Evolutionary conservation across 2,113 vertebrate genomes (phyloP), one percentile per base, ranked within the genome.

Genomic region (Varanus salvator): DNA sequence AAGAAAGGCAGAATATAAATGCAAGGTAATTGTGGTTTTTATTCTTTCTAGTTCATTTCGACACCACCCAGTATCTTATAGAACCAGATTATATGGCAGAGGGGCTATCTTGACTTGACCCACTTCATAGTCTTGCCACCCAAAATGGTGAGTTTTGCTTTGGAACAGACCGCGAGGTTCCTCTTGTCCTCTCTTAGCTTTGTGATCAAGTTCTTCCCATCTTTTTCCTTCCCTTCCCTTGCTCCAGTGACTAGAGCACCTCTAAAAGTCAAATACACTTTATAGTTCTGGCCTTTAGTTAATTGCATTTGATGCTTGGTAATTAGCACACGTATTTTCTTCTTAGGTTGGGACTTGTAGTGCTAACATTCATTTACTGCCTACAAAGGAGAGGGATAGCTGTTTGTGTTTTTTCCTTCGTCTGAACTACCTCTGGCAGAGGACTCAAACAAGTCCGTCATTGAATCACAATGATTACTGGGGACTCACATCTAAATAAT

Each of bases 401-500:
- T 1, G 5, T 91, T 92, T 81, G 11, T 48, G 75, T 57, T 92
- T 87, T 34, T 72, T 72, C 90, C 86, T 80, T 91, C 27, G 29
- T 96, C 80, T 91, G 94, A 96, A 96, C 91, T 86, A 91, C 91
- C 54, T 92, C 90, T 93, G 95, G 96, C 93, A 92, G 74, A 92
- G 87, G 90, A 93, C 91, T 96, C 94, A 92, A 93, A 94, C 95
- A 76, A 78, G 83, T 80, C 90, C 0, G 1, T 38, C 68, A 60
- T 90, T 87, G 94, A 94, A 96, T 93, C 86, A 48, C 88, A 96
- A 93, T 95, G 88, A 95, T 88, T 93, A 88, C 91, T 96, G 91
- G 83, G 90, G 60, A 57, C 92, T 94, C 93, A 91, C 95, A 94
- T 96, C 96, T 93, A 91, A 91, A 93, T 92, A 94, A 96, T 97